Base-by-base conservation (phyloP, 2,113 vertebrate species). In the Talpa occidentalis region DNA sequence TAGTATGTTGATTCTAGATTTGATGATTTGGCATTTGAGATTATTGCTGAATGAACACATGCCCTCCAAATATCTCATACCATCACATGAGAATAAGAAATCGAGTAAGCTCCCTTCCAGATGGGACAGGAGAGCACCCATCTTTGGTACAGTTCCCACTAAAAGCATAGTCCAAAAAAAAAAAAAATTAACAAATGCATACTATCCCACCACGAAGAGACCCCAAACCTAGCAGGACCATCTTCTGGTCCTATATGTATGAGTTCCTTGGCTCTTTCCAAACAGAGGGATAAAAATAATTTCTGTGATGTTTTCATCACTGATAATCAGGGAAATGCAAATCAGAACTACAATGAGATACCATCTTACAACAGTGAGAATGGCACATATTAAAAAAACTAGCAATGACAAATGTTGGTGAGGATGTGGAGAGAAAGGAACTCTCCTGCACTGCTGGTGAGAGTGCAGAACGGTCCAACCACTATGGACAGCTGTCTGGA, bases 281-380 rank as follows among this genome's bases (percentile, higher is more conserved):
- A 54, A 77, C 6, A 84, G 28, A 94, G 8, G 47, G n/a, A 66
- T 95, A 49, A 76, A 88, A 78, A 77, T 78, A 88, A 76, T 22
- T n/a, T 67, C 10, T 5, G n/a, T 56, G 17, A 10, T 60, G 5
- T 91, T 64, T n/a, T n/a, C n/a, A n/a, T n/a, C n/a, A n/a, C n/a
- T n/a, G n/a, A n/a, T n/a, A n/a, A n/a, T n/a, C n/a, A n/a, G n/a
- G n/a, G n/a, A n/a, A n/a, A n/a, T n/a, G n/a, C n/a, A n/a, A n/a
- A n/a, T n/a, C n/a, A n/a, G n/a, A n/a, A n/a, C n/a, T n/a, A n/a
- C n/a, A n/a, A n/a, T n/a, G n/a, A n/a, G n/a, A n/a, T n/a, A n/a
- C n/a, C n/a, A n/a, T n/a, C n/a, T n/a, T n/a, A n/a, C n/a, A n/a
- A n/a, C n/a, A n/a, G n/a, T n/a, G n/a, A n/a, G n/a, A n/a, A n/a